Conservation (phyloP, 1,140 invertebrate species). For the Melitaea cinxia region DNA sequence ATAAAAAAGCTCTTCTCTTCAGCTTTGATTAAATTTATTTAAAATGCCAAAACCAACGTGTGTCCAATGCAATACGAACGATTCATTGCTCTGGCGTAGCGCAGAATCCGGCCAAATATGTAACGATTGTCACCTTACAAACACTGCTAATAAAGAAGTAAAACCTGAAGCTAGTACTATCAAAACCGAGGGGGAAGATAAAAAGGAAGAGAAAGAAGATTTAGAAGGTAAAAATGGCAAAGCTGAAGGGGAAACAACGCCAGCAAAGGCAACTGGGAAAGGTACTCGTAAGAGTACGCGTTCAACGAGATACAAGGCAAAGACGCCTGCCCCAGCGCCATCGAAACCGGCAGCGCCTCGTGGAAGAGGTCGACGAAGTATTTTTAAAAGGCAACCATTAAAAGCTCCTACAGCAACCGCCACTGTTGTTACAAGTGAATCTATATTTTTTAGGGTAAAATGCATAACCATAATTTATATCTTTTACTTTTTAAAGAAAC, state of each 20-base stretch:
- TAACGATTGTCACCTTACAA: conserved; percentile 74
- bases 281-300: conserved; percentile 74
- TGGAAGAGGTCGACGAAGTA: conserved; percentile 87
- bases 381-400: conserved; percentile 91
- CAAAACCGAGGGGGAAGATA: conserved; percentile 63
- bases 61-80: conserved; percentile 70
- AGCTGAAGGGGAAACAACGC: conserved; percentile 59
- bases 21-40: conserved; percentile 16
- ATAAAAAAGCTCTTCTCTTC: conserved; percentile 1
- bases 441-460: conserved; percentile 90
- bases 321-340: conserved; percentile 56
- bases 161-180: conserved; percentile 44
- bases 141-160: conserved; percentile 57
- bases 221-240: conserved; percentile 57
- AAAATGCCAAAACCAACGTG: conserved; percentile 78
- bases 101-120: conserved; percentile 77
- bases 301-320: conserved; percentile 72
- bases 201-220: conserved; percentile 65
- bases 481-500: too few relatives aligned
- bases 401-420: conserved; percentile 91
- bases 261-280: conserved; percentile 70
- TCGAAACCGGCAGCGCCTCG: conserved; percentile 81
- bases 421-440: conserved; percentile 90
- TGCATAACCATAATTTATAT: background rate
- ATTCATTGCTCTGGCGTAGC: conserved; percentile 75